Evolutionary conservation across 2,113 vertebrate species (phyloP).

Genomic region (Ahaetulla prasina): DNA sequence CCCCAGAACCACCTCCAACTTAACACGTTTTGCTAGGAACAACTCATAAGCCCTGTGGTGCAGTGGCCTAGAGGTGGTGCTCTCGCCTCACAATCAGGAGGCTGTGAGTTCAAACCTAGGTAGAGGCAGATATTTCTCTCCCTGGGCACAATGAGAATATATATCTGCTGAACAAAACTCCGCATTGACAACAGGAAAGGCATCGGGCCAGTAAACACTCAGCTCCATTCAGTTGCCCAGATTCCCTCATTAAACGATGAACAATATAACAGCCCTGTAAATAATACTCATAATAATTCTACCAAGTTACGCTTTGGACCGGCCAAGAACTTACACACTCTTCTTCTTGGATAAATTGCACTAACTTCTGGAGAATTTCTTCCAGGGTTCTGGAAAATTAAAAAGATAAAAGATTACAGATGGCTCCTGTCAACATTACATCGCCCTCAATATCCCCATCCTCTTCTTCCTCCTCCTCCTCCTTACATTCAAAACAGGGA

Average conservation of each 20-base stretch:
- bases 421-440: not conserved
- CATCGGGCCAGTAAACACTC: too few relatives aligned
- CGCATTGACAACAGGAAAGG: too few relatives aligned
- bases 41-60: too few relatives aligned
- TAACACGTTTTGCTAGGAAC: too few relatives aligned
- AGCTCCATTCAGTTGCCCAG: too few relatives aligned
- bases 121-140: too few relatives aligned
- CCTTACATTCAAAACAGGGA: not conserved
- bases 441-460: not conserved
- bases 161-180: too few relatives aligned
- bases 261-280: not conserved
- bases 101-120: too few relatives aligned
- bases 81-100: too few relatives aligned
- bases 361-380: slow-evolving; percentile 85
- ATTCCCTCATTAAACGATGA: not conserved
- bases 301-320: not conserved
- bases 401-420: not conserved
- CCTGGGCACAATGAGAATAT: too few relatives aligned
- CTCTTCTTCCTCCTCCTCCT: not conserved
- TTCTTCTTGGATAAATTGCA: slow-evolving; percentile 89
- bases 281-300: not conserved
- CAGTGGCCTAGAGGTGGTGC: too few relatives aligned
- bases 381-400: slow-evolving; percentile 87
- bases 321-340: slow-evolving; percentile 80
- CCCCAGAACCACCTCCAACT: too few relatives aligned